Percentiles rank a stretch among this genome's conserved stretches.
These are phyloP conservation scores for Campylomormyrus numenius DNA, from an alignment of 2,113 vertebrate species.

Conservation along the genomic window DNA sequence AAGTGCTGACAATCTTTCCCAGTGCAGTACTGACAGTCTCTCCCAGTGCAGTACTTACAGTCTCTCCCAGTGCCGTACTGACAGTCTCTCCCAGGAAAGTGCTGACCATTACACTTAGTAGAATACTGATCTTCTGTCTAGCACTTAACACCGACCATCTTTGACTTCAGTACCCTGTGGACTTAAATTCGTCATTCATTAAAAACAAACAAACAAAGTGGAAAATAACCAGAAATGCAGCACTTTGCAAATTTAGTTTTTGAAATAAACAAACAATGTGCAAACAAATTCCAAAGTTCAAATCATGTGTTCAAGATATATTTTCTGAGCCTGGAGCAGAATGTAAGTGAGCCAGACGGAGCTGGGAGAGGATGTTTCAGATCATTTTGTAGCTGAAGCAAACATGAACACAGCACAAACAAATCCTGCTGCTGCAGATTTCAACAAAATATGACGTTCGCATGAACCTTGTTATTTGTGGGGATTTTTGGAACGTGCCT, in stretches of 20 bases:
- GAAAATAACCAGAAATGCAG: background rate
- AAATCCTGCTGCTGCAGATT: background rate
- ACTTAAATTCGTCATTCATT: background rate
- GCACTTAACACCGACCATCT: conserved; percentile 14
- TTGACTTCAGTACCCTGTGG: background rate
- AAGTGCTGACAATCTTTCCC: background rate
- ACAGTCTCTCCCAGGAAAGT: background rate
- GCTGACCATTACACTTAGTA: background rate
- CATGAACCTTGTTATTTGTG: background rate
- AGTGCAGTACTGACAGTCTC: background rate
- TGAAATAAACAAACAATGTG: background rate
- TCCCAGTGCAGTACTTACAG: too few species aligned
- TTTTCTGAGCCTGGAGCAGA: background rate
- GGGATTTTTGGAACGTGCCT: background rate
- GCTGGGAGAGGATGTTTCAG: background rate
- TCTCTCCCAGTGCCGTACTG: background rate
- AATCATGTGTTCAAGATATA: background rate
- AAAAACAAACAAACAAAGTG: background rate
- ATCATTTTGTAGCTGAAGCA: background rate
- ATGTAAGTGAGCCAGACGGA: background rate
- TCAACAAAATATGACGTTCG: background rate
- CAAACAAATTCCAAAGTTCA: background rate
- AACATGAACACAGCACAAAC: background rate
- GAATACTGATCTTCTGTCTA: conserved; percentile 38
- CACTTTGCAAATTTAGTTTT: background rate